Evolutionary conservation across 2,113 vertebrate species (phyloP), one percentile per base, ranked within the genome.

Genomic region (Lethenteron reissneri): DNA sequence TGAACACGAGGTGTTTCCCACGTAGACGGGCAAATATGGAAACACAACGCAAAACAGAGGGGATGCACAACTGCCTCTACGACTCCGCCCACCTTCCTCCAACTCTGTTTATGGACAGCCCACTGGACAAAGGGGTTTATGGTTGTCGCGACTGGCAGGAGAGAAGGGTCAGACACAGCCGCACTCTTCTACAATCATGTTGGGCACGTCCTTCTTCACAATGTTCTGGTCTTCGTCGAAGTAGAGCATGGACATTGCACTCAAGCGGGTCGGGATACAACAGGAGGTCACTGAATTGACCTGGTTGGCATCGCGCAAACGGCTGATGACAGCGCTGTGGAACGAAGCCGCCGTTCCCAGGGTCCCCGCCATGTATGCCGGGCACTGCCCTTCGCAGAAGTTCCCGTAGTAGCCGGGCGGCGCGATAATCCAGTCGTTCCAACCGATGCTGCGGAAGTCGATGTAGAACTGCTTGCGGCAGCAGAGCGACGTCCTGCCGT

Each of bases 191-290:
- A 99, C 95, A 15, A 99, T 97, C 95, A 99, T 99, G 82, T 99
- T 99, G 82, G 92, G 90, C 76, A 99, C 92, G 11, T 99, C 95
- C 76, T 90, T 84, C 81, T 99, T 99, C 75, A 99, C 90, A 41
- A 99, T 97, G 85, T 96, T 99, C 83, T 96, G 96, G 77, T 97
- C 92, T 25, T 99, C 95, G 12, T 99, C 95, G n/a, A 97, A 97
- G 85, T 99, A 99, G 74, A 99, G 86, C 95, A 99, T 96, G 78
- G 95, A 99, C 89, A 99, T 99, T 75, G 92, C 92, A 81, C 92
- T 97, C 78, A 99, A 88, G 80, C 95, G 96, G 79, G 95, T 99
- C 76, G 95, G 95, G 80, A 99, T 95, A 81, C 95, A 99, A 81
- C 95, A 99, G 77, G 95, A 99, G 85, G 88, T 97, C 77, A 97